Percentiles rank a stretch among this genome's conserved stretches.
phyloP scores from a whole-genome alignment of 2,113 vertebrate species.

The Cynoglossus semilaevis region DNA sequence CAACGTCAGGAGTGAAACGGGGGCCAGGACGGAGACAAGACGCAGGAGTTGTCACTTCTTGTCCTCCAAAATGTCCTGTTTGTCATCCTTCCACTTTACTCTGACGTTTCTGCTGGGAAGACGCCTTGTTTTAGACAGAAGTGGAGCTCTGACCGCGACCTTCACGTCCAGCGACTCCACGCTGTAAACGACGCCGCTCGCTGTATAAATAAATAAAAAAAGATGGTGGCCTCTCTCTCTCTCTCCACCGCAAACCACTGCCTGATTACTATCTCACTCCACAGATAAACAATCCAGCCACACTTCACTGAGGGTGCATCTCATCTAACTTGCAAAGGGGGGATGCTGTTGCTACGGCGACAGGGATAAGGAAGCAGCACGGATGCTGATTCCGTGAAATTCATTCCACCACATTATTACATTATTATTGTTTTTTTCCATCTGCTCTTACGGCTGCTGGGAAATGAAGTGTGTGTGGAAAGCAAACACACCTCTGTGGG shows the following conservation, averaged over 20 bases:
- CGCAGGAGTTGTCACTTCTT: not conserved
- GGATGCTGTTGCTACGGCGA: conserved; percentile 72
- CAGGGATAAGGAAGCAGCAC: conserved; percentile 38
- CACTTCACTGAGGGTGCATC: conserved; percentile 41
- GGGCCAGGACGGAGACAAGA: no score
- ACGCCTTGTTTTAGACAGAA: not conserved
- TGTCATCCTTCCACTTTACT: conserved; percentile 2
- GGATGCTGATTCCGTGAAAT: conserved; percentile 57
- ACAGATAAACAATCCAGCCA: conserved; percentile 31
- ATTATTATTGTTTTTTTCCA: conserved; percentile 52
- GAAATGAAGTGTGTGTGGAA: conserved; percentile 34
- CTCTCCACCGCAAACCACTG: not conserved
- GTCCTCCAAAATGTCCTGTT: not conserved
- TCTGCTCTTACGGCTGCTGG: conserved; percentile 7
- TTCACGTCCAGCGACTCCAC: no score
- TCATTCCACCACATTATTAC: conserved; percentile 50
- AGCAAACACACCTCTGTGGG: conserved; percentile 8
- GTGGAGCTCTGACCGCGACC: no score
- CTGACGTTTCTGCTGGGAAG: not conserved
- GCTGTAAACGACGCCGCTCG: no score
- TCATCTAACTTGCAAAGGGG: conserved; percentile 63
- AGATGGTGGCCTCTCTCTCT: not conserved
- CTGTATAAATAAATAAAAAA: no score
- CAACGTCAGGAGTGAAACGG: not conserved
- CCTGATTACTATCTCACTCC: conserved; percentile 18